Evolutionary conservation across 2,888 invertebrate species (phyloP), one percentile per base, ranked within the genome.

Genomic region (Pyrocoelia pectoralis): DNA sequence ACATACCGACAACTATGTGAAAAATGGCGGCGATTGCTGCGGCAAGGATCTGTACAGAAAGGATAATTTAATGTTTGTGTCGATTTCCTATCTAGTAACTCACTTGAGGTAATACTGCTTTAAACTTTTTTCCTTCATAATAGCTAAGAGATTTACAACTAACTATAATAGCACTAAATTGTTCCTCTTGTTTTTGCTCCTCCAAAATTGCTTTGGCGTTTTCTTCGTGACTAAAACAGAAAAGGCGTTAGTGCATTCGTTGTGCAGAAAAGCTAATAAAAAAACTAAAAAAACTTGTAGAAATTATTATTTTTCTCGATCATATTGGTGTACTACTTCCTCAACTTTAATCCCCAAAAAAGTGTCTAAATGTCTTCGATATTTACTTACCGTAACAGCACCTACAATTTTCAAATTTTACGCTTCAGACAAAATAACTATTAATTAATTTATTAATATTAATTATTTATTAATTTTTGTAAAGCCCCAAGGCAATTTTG

Each of bases 1-100:
- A 82, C 13, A 87, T 80, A 2, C 87, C 87, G 15, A 87, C 85
- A n/a, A 84, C 84, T 67, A 87, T 81, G 73, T 87, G 87, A 74
- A 84, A 86, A 17, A 85, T 83, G 1, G 84, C 85, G 1, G 85
- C 83, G 46, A 85, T 80, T 50, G 85, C 76, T 67, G 85, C 83
- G 13, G 86, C 85, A 18, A 80, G 70, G 49, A 86, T 83, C 87
- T 87, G 72, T 1, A 71, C 65, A 6, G 24, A 6, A 24, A 6
- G 49, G 40, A 41, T 4, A 38, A 19, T 53, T 28, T n/a, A 2
- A 5, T 5, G 12, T 17, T 12, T 13, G 33, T 2, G 29, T 38
- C 10, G 6, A 9, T 14, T 28, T 2, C 3, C 1, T 17, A 8
- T 3, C 6, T 9, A 50, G 17, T 9, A 57, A 70, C 74, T 74